A percentile compares a stretch with the other conserved stretches of the same genome.
phyloP scores from a whole-genome alignment of 2,888 invertebrate species.

The Drosophila meridionalis region DNA sequence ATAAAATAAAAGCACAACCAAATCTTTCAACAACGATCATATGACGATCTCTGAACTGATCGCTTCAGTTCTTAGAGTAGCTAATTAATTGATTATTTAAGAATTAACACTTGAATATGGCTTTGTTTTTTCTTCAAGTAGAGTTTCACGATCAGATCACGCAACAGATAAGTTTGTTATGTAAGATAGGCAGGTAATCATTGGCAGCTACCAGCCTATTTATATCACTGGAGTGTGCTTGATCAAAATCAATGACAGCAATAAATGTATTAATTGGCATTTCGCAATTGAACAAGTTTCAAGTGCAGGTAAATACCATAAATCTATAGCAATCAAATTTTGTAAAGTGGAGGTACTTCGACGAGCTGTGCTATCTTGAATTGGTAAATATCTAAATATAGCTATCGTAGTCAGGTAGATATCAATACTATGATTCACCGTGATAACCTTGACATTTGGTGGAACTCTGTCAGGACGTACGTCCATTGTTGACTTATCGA shows the following conservation, averaged over 20 bases:
- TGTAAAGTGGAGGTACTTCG: conserved; percentile 34
- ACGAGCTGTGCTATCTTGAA: conserved; percentile 17
- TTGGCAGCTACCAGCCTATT: neutral
- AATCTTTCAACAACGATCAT: neutral
- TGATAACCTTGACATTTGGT: conserved; percentile 45
- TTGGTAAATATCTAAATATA: conserved; percentile 8
- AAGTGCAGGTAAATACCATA: conserved; percentile 56
- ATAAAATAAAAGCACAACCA: neutral
- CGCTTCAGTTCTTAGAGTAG: neutral
- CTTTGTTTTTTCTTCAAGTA: neutral
- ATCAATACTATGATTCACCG: conserved; percentile 24
- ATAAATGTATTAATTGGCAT: conserved; percentile 60
- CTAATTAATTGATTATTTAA: conserved; percentile 10
- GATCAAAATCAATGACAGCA: conserved; percentile 54
- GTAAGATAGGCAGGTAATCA: conserved; percentile 7
- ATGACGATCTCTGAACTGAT: neutral
- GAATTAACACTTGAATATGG: conserved; percentile 10
- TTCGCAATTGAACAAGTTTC: conserved; percentile 33
- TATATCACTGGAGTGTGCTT: conserved; percentile 21
- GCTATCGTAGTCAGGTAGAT: conserved; percentile 12
- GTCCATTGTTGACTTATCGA: conserved; percentile 19
- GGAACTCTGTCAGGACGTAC: conserved; percentile 37
- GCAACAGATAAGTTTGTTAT: conserved; percentile 27
- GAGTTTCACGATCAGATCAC: conserved; percentile 5
- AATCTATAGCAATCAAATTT: conserved; percentile 41